These are phyloP conservation scores for Epinephelus cyanopodus DNA, from an alignment of 2,113 vertebrate genomes.

Conservation along the genomic window DNA sequence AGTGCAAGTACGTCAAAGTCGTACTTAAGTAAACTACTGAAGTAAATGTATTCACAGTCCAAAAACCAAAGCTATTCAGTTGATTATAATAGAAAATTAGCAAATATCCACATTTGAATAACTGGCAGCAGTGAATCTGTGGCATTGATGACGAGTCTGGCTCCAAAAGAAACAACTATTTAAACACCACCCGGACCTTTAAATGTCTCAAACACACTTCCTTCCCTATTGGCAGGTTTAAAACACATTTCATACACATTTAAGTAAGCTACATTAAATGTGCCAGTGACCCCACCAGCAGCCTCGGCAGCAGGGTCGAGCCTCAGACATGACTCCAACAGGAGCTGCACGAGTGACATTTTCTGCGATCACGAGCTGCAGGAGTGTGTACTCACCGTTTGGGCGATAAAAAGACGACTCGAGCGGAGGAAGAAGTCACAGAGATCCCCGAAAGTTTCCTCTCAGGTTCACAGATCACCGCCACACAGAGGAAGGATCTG, in stretches of 20 bases:
- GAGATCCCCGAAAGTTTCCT: conserved; percentile 35
- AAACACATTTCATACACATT: not conserved
- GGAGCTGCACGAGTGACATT: conserved; percentile 52
- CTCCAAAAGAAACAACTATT: not conserved
- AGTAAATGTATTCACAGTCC: not conserved
- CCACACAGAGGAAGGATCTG: not conserved
- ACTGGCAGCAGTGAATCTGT: not conserved
- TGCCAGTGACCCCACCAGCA: not conserved
- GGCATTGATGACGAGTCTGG: not conserved
- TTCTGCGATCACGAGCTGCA: conserved; percentile 43
- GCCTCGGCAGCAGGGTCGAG: conserved; percentile 5
- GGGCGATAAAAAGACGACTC: not conserved
- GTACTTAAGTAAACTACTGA: not conserved
- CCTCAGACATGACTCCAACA: conserved; percentile 30
- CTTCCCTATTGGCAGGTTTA: not conserved
- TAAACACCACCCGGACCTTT: not conserved
- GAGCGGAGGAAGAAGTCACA: not conserved
- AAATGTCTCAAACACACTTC: not conserved
- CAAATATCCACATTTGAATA: not conserved
- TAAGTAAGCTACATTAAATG: not conserved
- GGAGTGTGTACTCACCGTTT: not conserved
- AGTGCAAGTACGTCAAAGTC: not conserved
- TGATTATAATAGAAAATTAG: not conserved
- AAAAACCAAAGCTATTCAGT: not conserved
- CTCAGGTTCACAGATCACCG: not conserved